phyloP scores from a whole-genome alignment of 1,140 invertebrate species.

The Zeugodacus cucurbitae region DNA sequence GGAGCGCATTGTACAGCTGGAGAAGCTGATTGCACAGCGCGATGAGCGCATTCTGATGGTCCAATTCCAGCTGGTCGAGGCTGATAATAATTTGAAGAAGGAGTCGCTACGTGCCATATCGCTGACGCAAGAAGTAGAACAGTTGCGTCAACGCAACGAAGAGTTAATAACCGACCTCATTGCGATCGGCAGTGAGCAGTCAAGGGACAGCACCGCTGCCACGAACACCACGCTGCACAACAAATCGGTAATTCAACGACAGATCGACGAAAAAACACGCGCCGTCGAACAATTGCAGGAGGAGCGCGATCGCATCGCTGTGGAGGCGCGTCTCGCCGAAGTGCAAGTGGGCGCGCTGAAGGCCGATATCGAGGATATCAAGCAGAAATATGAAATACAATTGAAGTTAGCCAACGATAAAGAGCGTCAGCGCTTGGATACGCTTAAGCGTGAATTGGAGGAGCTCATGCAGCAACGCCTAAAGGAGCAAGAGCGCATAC shows the following conservation, averaged over 20 bases:
- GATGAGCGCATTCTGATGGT: slow-evolving; percentile 64
- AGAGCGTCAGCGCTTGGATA: slow-evolving; percentile 54
- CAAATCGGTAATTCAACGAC: slow-evolving; percentile 49
- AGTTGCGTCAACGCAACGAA: slow-evolving; percentile 55
- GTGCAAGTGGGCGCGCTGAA: slow-evolving; percentile 60
- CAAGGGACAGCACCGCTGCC: slow-evolving; percentile 45
- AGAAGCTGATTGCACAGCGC: slow-evolving; percentile 68
- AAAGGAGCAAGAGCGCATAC: slow-evolving; percentile 48
- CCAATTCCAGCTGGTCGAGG: slow-evolving; percentile 64
- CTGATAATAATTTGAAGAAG: slow-evolving; percentile 63
- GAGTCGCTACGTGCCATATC: slow-evolving; percentile 67
- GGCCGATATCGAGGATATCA: slow-evolving; percentile 56
- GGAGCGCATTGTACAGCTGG: slow-evolving; percentile 68
- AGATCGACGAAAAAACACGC: slow-evolving; percentile 48
- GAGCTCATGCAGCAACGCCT: slow-evolving; percentile 46
- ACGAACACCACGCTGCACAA: neutral
- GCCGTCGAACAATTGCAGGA: slow-evolving; percentile 48
- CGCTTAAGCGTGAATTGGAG: slow-evolving; percentile 52
- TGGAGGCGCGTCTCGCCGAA: slow-evolving; percentile 61
- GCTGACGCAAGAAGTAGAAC: slow-evolving; percentile 52
- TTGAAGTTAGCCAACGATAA: slow-evolving; percentile 49
- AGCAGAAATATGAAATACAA: slow-evolving; percentile 49
- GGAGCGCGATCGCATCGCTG: slow-evolving; percentile 59
- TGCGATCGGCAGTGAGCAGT: slow-evolving; percentile 46
- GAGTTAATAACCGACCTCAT: slow-evolving; percentile 59